phyloP scores from a whole-genome alignment of 2,797 vertebrate genomes.

The Rhyacichthys aspro region DNA sequence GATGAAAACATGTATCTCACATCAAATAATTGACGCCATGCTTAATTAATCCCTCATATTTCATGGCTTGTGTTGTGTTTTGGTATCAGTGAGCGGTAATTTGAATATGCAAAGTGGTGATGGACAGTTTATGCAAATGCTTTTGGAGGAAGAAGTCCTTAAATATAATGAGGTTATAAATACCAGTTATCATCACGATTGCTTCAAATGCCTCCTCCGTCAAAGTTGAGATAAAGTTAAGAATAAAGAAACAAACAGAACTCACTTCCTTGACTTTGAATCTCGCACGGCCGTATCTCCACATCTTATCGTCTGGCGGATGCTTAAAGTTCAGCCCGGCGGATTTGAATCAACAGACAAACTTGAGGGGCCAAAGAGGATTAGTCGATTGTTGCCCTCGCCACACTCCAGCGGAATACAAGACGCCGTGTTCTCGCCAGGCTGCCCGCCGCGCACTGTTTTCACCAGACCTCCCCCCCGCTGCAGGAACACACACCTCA shows the following conservation, averaged over 20 bases:
- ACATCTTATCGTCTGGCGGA: slow-evolving; percentile 61
- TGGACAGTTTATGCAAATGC: slow-evolving; percentile 1
- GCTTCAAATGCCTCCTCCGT: background rate
- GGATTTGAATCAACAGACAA: slow-evolving; percentile 71
- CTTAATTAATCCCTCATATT: slow-evolving; percentile 34
- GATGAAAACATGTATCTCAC: slow-evolving; percentile 33
- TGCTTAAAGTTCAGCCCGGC: slow-evolving; percentile 65
- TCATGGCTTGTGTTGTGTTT: slow-evolving; percentile 15
- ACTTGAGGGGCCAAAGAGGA: slow-evolving; percentile 60
- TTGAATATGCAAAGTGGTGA: slow-evolving; percentile 11
- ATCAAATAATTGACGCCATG: slow-evolving; percentile 28
- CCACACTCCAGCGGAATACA: slow-evolving; percentile 58
- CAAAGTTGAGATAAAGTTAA: slow-evolving; percentile 14
- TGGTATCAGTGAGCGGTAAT: slow-evolving; percentile 1
- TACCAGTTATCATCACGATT: slow-evolving; percentile 7
- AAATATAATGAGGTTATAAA: slow-evolving; percentile 35
- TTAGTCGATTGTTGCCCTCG: slow-evolving; percentile 62
- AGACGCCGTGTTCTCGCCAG: slow-evolving; percentile 35
- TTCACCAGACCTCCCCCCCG: slow-evolving; percentile 48
- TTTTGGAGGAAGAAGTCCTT: slow-evolving; percentile 1
- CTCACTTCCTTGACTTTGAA: slow-evolving; percentile 65
- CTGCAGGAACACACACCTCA: slow-evolving; percentile 43
- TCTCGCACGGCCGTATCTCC: slow-evolving; percentile 44
- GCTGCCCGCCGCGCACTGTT: slow-evolving; percentile 15
- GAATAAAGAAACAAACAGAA: slow-evolving; percentile 39